A percentile compares a stretch with the other conserved stretches of the same genome.
Conservation (phyloP, 2,797 vertebrate species). For the Sebastes matsubarae region DNA sequence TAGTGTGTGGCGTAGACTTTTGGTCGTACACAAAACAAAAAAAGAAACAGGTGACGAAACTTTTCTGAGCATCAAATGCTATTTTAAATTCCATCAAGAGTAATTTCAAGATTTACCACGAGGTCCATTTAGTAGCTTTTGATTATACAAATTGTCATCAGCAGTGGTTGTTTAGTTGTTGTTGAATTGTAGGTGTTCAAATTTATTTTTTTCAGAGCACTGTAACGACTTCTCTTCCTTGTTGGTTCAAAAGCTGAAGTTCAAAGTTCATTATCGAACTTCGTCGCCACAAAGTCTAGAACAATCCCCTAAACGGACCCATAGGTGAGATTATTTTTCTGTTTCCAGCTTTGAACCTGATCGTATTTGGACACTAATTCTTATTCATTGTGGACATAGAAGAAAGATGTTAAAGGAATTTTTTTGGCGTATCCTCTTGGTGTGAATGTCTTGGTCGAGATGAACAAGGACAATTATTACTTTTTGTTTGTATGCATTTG, state of each 20-base stretch:
- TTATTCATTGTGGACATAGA: neutral
- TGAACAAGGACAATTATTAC: neutral
- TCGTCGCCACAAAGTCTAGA: neutral
- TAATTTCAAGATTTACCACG: neutral
- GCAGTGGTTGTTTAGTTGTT: too few relatives aligned
- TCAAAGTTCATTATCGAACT: neutral
- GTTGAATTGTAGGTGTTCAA: too few relatives aligned
- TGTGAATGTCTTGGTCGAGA: neutral
- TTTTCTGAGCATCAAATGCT: neutral
- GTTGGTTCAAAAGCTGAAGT: neutral
- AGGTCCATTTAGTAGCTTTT: neutral
- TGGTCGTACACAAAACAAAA: neutral
- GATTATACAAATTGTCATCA: too few relatives aligned
- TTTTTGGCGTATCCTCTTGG: fast-evolving
- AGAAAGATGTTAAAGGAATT: neutral
- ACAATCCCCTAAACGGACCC: neutral
- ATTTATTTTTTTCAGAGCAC: too few relatives aligned
- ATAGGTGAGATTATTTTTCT: neutral
- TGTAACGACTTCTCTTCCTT: too few relatives aligned
- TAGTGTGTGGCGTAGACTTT: neutral
- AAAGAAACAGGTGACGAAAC: neutral
- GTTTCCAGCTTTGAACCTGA: too few relatives aligned
- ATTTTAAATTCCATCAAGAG: neutral
- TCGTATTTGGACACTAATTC: neutral
- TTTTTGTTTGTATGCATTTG: neutral